Conservation (phyloP, 2,888 invertebrate genomes). For the Lithodes maja region DNA sequence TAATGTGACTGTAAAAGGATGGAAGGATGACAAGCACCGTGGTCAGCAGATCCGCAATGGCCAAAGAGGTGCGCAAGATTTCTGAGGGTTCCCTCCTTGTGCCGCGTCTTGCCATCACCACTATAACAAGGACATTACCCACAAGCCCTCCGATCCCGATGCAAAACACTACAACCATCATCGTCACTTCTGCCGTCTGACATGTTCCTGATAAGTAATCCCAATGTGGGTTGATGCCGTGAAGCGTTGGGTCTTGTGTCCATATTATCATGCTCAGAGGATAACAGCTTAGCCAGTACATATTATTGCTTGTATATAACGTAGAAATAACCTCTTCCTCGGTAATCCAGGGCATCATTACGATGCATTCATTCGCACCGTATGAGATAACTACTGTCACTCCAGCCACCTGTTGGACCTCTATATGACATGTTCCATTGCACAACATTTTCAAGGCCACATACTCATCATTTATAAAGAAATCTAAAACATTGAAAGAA, state of each 20-base stretch:
- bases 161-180: slow-evolving; percentile 32
- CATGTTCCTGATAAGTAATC: slow-evolving; percentile 36
- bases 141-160: slow-evolving; percentile 23
- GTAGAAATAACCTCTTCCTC: background rate
- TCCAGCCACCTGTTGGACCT: background rate
- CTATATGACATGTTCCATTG: background rate
- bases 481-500: too few relatives aligned
- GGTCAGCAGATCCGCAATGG: slow-evolving; percentile 41
- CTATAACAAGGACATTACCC: slow-evolving; percentile 47
- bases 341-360: background rate
- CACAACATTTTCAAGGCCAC: background rate
- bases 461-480: background rate
- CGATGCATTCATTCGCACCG: background rate
- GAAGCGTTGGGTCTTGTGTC: slow-evolving; percentile 26
- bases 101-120: slow-evolving; percentile 14
- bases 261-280: background rate
- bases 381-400: background rate
- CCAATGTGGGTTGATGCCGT: slow-evolving; percentile 38
- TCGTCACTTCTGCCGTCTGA: slow-evolving; percentile 29
- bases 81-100: slow-evolving; percentile 12
- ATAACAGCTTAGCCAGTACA: slow-evolving; percentile 44
- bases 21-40: slow-evolving; percentile 36
- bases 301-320: background rate
- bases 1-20: slow-evolving; percentile 23
- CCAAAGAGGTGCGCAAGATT: slow-evolving; percentile 47